Conservation (phyloP, 2,113 vertebrate species). For the Andinoacara biseriatus region DNA sequence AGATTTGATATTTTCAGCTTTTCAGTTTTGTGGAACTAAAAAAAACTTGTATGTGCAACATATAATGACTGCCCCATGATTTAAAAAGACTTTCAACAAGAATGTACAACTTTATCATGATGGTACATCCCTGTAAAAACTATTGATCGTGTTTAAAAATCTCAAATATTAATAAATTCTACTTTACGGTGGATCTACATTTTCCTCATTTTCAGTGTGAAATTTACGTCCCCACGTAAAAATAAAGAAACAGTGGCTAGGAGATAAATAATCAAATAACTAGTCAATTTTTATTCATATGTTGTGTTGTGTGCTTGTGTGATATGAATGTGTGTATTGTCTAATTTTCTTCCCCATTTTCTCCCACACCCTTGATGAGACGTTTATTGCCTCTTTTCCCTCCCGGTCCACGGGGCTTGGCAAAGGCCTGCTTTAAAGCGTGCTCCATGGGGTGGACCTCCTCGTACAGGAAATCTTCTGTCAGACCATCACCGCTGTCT, state of each 20-base stretch:
- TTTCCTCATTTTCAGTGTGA: not conserved
- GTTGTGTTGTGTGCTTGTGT: slow-evolving; percentile 22
- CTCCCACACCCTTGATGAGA: slow-evolving; percentile 89
- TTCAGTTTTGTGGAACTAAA: not conserved
- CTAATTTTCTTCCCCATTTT: slow-evolving; percentile 94
- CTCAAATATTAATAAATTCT: not conserved
- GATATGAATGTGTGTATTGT: slow-evolving; percentile 3
- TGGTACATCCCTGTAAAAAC: not conserved
- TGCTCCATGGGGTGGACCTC: slow-evolving; percentile 98
- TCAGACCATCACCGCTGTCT: slow-evolving; percentile 90
- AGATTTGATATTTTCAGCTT: not conserved
- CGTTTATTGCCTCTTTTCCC: slow-evolving; percentile 96
- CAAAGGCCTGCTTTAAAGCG: slow-evolving; percentile 92
- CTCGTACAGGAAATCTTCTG: slow-evolving; percentile 93
- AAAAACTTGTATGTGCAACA: not conserved
- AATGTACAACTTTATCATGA: not conserved
- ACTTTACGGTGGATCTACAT: slow-evolving; percentile 5
- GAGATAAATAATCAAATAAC: slow-evolving; percentile 52
- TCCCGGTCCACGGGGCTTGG: slow-evolving; percentile 95
- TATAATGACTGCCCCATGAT: not conserved
- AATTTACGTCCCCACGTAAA: not conserved
- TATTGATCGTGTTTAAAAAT: not conserved
- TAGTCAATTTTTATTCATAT: slow-evolving; percentile 47
- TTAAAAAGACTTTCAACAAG: not conserved
- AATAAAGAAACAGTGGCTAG: slow-evolving; percentile 23